Evolutionary conservation across 2,113 vertebrate species (phyloP).

Genomic region (Corydoras maculifer): DNA sequence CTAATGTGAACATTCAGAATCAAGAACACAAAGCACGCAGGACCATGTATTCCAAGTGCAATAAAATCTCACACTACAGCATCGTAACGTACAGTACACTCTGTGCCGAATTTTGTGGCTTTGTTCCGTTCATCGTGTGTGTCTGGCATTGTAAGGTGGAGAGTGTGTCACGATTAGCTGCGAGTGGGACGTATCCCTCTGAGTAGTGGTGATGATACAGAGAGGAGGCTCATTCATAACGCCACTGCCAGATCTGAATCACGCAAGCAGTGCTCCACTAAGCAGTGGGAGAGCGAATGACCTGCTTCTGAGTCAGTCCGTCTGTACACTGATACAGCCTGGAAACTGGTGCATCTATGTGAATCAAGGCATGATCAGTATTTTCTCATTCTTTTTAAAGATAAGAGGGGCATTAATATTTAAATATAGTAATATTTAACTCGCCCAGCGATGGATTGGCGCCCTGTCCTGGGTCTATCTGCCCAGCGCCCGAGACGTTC

Average conservation of each 20-base stretch:
- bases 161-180: slow-evolving; percentile 41
- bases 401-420: too few relatives aligned
- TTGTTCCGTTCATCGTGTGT: slow-evolving; percentile 27
- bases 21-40: not conserved
- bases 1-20: not conserved
- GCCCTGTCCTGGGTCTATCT: too few relatives aligned
- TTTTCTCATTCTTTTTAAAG: too few relatives aligned
- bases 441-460: too few relatives aligned
- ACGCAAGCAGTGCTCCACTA: slow-evolving; percentile 15
- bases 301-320: slow-evolving; percentile 44
- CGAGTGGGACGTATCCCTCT: slow-evolving; percentile 33
- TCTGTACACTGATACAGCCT: slow-evolving; percentile 18
- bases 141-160: slow-evolving; percentile 27
- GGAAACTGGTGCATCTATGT: too few relatives aligned
- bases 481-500: too few relatives aligned
- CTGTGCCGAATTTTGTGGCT: slow-evolving; percentile 4
- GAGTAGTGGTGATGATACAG: not conserved
- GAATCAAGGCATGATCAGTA: too few relatives aligned
- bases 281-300: slow-evolving; percentile 38
- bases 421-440: too few relatives aligned
- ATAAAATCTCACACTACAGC: not conserved
- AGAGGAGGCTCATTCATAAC: slow-evolving; percentile 26
- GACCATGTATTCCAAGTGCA: not conserved
- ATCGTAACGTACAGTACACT: not conserved
- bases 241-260: slow-evolving; percentile 3